Conservation (phyloP, 2,113 vertebrate genomes). For the Lagopus leucura region DNA sequence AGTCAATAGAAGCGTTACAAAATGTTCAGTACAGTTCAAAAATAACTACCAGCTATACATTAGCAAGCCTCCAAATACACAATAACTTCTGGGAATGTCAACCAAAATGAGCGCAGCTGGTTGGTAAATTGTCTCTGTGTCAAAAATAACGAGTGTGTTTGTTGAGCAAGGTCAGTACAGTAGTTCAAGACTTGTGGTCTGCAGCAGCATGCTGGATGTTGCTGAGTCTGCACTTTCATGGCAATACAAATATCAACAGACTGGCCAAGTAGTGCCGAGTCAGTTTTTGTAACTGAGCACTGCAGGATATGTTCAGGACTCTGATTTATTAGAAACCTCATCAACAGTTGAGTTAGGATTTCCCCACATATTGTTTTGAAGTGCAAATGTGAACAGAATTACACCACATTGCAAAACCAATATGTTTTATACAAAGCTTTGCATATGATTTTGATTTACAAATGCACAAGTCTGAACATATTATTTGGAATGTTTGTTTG, state of each 20-base stretch:
- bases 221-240: constrained; percentile 16
- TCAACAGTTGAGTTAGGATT: neutral
- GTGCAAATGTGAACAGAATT: constrained; percentile 52
- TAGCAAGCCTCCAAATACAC: constrained; percentile 51
- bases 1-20: constrained; percentile 52
- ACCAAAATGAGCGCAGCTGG: constrained; percentile 34
- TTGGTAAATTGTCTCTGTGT: constrained; percentile 45
- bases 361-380: constrained; percentile 53
- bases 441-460: constrained; percentile 51
- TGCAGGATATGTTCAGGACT: neutral
- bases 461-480: constrained; percentile 47
- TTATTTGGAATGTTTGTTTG: constrained; percentile 52
- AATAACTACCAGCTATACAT: constrained; percentile 60
- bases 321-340: constrained; percentile 40
- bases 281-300: neutral
- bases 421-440: constrained; percentile 38
- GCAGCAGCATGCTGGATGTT: neutral
- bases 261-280: neutral
- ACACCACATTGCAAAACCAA: neutral
- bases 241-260: constrained; percentile 30
- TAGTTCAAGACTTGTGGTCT: neutral
- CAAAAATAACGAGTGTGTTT: constrained; percentile 49
- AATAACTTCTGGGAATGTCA: constrained; percentile 63
- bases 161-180: constrained; percentile 42
- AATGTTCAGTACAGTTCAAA: constrained; percentile 47